These are phyloP conservation scores for Puffinus mauretanicus DNA, from an alignment of 2,113 vertebrate species.

Conservation along the genomic window DNA sequence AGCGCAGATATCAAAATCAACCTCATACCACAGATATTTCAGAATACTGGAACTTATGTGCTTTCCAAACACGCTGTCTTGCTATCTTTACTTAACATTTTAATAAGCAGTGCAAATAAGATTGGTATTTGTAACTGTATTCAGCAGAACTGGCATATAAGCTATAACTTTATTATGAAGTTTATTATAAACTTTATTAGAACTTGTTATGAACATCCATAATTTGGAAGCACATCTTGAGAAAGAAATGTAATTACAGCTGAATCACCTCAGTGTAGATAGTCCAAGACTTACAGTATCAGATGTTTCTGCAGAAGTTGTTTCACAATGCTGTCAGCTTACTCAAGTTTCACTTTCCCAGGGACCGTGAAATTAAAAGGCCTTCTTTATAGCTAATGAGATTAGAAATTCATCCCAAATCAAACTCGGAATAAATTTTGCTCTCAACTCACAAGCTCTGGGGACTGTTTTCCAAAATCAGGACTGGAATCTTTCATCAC, in stretches of 20 bases:
- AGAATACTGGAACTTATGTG: background rate
- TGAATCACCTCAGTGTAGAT: background rate
- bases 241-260: background rate
- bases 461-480: background rate
- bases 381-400: background rate
- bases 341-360: constrained; percentile 3
- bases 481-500: background rate
- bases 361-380: background rate
- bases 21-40: background rate
- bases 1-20: background rate
- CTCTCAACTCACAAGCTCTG: background rate
- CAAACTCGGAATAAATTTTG: background rate
- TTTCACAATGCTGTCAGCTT: background rate
- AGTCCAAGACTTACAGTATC: background rate
- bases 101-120: background rate
- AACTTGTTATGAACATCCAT: background rate
- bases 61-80: background rate
- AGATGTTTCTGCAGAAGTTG: background rate
- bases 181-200: background rate
- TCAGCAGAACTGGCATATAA: background rate
- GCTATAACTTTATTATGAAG: background rate
- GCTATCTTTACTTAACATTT: background rate
- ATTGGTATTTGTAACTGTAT: background rate
- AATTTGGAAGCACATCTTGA: background rate
- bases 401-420: constrained; percentile 14